Conservation (phyloP, 2,888 invertebrate genomes). For the Arctia plantaginis region DNA sequence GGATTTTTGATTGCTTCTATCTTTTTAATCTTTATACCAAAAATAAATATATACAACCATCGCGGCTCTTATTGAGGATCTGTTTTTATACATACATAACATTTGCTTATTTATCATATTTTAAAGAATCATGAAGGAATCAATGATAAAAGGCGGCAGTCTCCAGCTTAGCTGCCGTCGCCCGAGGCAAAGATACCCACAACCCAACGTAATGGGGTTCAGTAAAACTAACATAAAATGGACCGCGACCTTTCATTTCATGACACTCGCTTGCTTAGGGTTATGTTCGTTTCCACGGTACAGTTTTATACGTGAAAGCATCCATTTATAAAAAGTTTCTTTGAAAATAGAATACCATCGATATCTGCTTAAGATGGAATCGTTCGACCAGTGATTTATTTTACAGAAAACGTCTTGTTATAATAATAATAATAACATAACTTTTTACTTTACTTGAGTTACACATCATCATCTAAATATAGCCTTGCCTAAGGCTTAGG, state of each 20-base stretch:
- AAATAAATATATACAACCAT: too few relatives aligned
- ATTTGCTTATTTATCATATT: background rate
- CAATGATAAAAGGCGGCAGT: conserved; percentile 40
- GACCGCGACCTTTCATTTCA: conserved; percentile 52
- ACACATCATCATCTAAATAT: too few relatives aligned
- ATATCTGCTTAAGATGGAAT: background rate
- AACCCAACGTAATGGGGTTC: conserved; percentile 35
- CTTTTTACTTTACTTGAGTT: too few relatives aligned
- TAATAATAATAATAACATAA: too few relatives aligned
- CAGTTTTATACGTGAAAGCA: background rate
- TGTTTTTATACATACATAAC: background rate
- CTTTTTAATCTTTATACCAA: too few relatives aligned
- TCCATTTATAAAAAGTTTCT: background rate
- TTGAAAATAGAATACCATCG: background rate
- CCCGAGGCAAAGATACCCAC: conserved; percentile 27
- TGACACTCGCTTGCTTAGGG: conserved; percentile 48
- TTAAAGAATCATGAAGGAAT: conserved; percentile 28
- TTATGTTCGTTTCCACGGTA: conserved; percentile 31
- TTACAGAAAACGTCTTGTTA: background rate
- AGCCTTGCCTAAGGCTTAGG: too few relatives aligned
- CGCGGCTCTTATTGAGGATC: too few relatives aligned
- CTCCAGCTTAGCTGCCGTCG: conserved; percentile 17
- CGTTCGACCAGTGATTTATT: background rate
- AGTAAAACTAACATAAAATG: conserved; percentile 52
- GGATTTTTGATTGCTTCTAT: too few relatives aligned